Percentiles rank a stretch among this genome's conserved stretches.
phyloP scores from a whole-genome alignment of 2,888 invertebrate genomes.

The Apotomis turbidana region DNA sequence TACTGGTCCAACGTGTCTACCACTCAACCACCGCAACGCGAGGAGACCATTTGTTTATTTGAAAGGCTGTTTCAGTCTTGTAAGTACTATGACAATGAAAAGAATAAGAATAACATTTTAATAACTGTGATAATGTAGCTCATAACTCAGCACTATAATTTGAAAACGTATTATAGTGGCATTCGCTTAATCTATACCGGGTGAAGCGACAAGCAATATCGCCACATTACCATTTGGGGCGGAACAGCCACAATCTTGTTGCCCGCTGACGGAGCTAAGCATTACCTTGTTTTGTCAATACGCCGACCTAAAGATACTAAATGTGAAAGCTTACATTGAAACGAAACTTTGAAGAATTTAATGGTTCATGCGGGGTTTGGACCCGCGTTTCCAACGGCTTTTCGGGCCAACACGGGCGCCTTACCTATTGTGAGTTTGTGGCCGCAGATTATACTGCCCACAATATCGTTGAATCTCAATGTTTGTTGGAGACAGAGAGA shows the following conservation, averaged over 20 bases:
- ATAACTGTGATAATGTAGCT: not conserved
- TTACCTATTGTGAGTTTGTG: too few species aligned
- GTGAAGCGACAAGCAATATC: slow-evolving; percentile 44
- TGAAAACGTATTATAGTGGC: not conserved
- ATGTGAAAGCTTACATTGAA: not conserved
- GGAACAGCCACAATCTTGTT: slow-evolving; percentile 56
- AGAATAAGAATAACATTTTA: not conserved
- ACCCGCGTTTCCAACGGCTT: too few species aligned
- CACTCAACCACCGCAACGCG: too few species aligned
- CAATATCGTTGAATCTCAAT: too few species aligned
- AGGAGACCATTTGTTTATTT: too few species aligned
- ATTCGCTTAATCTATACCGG: slow-evolving; percentile 16
- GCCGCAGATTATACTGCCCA: too few species aligned
- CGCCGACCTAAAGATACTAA: slow-evolving; percentile 8
- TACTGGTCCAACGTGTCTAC: too few species aligned
- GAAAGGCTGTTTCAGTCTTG: too few species aligned
- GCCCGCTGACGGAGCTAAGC: slow-evolving; percentile 59
- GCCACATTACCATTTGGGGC: slow-evolving; percentile 50
- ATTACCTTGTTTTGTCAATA: slow-evolving; percentile 57
- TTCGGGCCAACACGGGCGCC: too few species aligned
- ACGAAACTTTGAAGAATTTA: too few species aligned
- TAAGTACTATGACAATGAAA: not conserved
- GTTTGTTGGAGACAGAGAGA: too few species aligned
- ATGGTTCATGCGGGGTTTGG: too few species aligned
- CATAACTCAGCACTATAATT: not conserved